Evolutionary conservation across 2,113 vertebrate species (phyloP).

Genomic region (Chrysemys picta): DNA sequence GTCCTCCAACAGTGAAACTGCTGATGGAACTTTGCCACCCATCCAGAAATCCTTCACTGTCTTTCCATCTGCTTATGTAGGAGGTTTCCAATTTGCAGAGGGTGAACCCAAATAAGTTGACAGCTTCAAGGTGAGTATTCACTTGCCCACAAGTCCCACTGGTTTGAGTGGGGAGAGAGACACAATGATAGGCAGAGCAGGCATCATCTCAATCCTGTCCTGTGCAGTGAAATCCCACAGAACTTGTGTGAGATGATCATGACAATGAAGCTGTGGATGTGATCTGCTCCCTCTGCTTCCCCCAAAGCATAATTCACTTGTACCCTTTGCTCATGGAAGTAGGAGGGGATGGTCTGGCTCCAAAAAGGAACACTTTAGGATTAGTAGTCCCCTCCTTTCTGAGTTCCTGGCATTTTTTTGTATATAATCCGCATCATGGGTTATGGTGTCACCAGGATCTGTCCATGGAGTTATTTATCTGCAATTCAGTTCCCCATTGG

Average conservation of each 20-base stretch:
- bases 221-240: neutral
- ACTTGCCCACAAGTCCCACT: neutral
- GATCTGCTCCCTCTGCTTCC: neutral
- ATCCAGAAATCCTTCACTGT: neutral
- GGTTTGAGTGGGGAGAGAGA: neutral
- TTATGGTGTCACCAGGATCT: neutral
- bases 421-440: neutral
- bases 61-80: neutral
- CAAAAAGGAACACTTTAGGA: neutral
- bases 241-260: neutral
- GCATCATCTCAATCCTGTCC: neutral
- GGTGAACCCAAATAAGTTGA: neutral
- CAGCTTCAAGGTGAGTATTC: neutral
- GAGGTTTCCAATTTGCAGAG: neutral
- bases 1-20: neutral
- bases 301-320: rapidly evolving
- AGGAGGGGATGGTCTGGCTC: neutral
- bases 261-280: rapidly evolving
- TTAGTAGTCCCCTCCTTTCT: neutral
- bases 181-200: neutral
- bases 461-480: neutral
- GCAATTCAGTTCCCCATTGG: neutral
- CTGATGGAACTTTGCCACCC: neutral
- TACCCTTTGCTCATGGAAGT: neutral
- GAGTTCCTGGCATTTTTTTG: neutral